Conservation (phyloP, 2,888 invertebrate species). For the Lymantria dispar region DNA sequence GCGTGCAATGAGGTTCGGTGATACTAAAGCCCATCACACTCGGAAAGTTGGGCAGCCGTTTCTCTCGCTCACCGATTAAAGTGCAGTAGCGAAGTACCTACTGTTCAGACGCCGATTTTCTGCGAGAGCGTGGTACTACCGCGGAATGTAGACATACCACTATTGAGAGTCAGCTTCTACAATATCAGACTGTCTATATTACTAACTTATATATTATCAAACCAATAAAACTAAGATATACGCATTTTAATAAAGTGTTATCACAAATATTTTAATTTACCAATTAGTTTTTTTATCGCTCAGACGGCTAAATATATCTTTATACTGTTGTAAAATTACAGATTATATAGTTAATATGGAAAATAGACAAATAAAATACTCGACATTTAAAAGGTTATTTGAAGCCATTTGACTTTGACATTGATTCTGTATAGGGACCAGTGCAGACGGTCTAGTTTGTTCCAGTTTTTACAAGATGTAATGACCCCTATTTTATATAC, state of each 20-base stretch:
- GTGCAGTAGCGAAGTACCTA: too few relatives aligned
- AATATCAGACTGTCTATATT: too few relatives aligned
- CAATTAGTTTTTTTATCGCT: constrained; percentile 23
- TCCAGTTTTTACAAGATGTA: neutral
- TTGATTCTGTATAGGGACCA: neutral
- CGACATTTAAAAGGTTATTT: neutral
- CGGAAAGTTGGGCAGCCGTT: too few relatives aligned
- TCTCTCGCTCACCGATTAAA: too few relatives aligned
- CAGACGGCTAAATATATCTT: constrained; percentile 18
- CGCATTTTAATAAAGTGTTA: constrained; percentile 16
- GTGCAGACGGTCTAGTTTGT: neutral
- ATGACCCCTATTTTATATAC: too few relatives aligned
- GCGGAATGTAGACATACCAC: too few relatives aligned
- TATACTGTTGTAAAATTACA: constrained; percentile 23
- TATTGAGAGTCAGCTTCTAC: too few relatives aligned
- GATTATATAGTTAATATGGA: neutral
- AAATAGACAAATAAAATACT: too few relatives aligned
- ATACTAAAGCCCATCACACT: too few relatives aligned
- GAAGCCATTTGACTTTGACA: neutral
- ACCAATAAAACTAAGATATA: constrained; percentile 8
- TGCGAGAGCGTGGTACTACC: too few relatives aligned
- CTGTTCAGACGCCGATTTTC: too few relatives aligned
- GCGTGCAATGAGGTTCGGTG: too few relatives aligned
- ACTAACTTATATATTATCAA: constrained; percentile 7
- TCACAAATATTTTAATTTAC: constrained; percentile 30